Percentiles rank a stretch among this genome's conserved stretches.
These are phyloP conservation scores for Oxyura jamaicensis DNA, from an alignment of 2,113 vertebrate genomes.

Conservation along the genomic window DNA sequence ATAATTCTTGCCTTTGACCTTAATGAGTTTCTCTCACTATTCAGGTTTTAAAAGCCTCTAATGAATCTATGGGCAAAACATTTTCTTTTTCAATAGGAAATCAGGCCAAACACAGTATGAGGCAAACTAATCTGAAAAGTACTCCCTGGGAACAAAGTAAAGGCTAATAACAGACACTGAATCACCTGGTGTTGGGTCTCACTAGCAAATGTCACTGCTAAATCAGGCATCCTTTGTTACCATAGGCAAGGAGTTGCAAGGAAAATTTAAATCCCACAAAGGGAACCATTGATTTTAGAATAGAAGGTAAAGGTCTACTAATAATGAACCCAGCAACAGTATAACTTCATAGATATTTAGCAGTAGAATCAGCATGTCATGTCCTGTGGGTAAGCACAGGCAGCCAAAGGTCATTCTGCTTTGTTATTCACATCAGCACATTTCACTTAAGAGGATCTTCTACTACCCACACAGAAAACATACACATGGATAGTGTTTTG, in stretches of 20 bases:
- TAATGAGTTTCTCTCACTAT: constrained; percentile 32
- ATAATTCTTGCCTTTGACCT: constrained; percentile 46
- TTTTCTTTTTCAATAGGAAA: constrained; percentile 44
- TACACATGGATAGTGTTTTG: neutral
- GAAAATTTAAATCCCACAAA: constrained; percentile 53
- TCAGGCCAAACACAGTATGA: neutral
- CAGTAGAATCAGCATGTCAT: neutral
- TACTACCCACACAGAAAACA: neutral
- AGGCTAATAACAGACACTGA: constrained; percentile 14
- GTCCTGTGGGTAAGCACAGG: neutral
- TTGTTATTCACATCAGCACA: neutral
- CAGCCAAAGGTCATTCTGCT: constrained; percentile 1
- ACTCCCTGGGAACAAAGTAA: constrained; percentile 11
- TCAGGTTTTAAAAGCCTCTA: constrained; percentile 46
- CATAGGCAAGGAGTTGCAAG: neutral
- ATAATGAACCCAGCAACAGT: constrained; percentile 34
- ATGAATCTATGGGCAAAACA: constrained; percentile 49
- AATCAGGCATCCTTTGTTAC: constrained; percentile 60
- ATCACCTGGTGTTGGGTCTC: constrained; percentile 36
- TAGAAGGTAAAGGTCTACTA: constrained; percentile 38
- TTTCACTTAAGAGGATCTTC: neutral
- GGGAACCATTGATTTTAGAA: constrained; percentile 44
- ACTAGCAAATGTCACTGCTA: constrained; percentile 49
- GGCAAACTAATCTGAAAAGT: constrained; percentile 19
- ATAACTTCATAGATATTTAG: constrained; percentile 35